phyloP scores from a whole-genome alignment of 2,113 vertebrate genomes.

The Corythoichthys haematopterus region DNA sequence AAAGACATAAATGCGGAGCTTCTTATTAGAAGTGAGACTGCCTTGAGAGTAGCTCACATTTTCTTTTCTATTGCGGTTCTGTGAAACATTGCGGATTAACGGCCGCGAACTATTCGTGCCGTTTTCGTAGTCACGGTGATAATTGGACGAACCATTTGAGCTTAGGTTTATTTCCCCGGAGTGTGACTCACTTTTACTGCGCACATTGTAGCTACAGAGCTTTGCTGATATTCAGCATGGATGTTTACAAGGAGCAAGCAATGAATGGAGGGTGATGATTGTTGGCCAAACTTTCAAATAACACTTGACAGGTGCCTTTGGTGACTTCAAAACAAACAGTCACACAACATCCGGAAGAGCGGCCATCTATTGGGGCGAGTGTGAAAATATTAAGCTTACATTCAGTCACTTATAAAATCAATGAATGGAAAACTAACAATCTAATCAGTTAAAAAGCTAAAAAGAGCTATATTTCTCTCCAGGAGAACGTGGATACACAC shows the following conservation, averaged over 20 bases:
- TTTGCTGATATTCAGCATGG: conserved; percentile 11
- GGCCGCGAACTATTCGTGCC: conserved; percentile 6
- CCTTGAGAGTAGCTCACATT: neutral
- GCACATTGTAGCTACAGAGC: conserved; percentile 7
- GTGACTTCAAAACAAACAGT: neutral
- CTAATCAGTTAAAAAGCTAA: too few species aligned
- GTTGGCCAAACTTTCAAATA: neutral
- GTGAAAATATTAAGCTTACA: neutral
- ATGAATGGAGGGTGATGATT: neutral
- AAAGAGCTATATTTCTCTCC: too few species aligned
- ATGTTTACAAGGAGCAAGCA: conserved; percentile 15
- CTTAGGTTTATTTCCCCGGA: conserved; percentile 17
- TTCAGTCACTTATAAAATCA: neutral
- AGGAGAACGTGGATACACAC: too few species aligned
- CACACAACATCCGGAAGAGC: neutral
- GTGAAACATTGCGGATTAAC: conserved; percentile 9
- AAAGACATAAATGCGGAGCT: neutral
- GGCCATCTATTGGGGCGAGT: neutral
- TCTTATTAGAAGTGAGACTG: neutral
- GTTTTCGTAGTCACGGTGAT: conserved; percentile 10
- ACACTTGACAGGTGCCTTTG: neutral
- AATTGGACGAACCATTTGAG: conserved; percentile 11
- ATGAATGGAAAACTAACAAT: too few species aligned
- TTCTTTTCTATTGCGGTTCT: neutral
- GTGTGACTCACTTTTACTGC: conserved; percentile 10